Evolutionary conservation across 2,113 vertebrate species (phyloP), one percentile per base, ranked within the genome.

Genomic region (Hemicordylus capensis): DNA sequence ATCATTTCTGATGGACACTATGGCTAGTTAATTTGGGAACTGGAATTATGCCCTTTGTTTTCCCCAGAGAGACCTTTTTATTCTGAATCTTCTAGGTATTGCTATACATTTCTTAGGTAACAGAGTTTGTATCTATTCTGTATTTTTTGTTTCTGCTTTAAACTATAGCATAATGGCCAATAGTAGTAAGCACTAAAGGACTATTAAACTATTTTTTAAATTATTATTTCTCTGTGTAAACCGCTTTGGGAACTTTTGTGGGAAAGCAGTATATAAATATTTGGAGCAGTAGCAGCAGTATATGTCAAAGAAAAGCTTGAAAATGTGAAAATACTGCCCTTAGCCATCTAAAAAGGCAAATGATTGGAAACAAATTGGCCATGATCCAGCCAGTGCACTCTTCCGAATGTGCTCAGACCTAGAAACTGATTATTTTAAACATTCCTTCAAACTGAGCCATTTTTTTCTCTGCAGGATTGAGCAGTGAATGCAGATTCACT

Each of bases 391-490:
- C 66, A 22, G 46, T 8, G 34, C 24, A 61, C 2, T 10, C 59
- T 51, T 42, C 64, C 5, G 58, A 26, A 48, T 19, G 26, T 44
- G 20, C 15, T 76, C 37, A 69, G 37, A 67, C 34, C 56, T 54
- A 48, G 42, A n/a, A 37, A 70, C 28, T 61, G 76, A 72, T 20
- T 79, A 70, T 85, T 79, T 85, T 39, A 39, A 69, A 69, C 11
- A 69, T 69, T 20, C 17, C 37, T 78, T 69, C 26, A 58, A 61
- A 56, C 70, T 69, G 54, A 85, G 42, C 54, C 22, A 28, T 79
- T 84, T 79, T 84, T 76, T 70, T 61, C 51, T 20, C 44, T 28
- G 24, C 58, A 78, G 76, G 22, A n/a, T 34, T 61, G 76, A 85
- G 51, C 76, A 48, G n/a, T 4, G 34, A 61, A 63, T 70, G 64